Evolutionary conservation across 2,113 vertebrate genomes (phyloP).

Genomic region (Boleophthalmus pectinirostris): DNA sequence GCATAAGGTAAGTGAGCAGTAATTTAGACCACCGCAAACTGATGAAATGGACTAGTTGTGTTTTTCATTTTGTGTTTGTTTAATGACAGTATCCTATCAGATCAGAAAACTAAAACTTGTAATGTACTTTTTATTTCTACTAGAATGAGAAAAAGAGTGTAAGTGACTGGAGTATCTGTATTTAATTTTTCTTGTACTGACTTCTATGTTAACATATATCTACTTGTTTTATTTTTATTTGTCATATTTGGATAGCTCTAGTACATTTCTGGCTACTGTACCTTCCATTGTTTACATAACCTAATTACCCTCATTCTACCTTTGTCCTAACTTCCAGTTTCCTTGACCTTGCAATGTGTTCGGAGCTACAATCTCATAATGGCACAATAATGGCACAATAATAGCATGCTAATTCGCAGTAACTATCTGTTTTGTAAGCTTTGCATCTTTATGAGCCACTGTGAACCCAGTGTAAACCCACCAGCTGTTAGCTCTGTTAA

Average conservation of each 20-base stretch:
- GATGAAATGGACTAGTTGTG: too few species aligned
- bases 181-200: too few species aligned
- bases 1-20: too few species aligned
- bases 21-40: too few species aligned
- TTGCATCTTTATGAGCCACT: slow-evolving; percentile 10
- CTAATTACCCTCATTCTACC: background rate
- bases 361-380: slow-evolving; percentile 13
- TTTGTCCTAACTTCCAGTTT: slow-evolving; percentile 9
- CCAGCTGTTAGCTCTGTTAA: slow-evolving; percentile 49
- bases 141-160: too few species aligned
- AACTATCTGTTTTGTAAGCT: slow-evolving; percentile 24
- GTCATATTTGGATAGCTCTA: background rate
- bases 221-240: too few species aligned
- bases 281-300: background rate
- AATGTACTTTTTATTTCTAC: too few species aligned
- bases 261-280: background rate
- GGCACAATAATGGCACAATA: slow-evolving; percentile 31
- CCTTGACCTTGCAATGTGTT: slow-evolving; percentile 17
- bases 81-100: too few species aligned
- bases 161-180: too few species aligned
- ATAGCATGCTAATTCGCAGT: slow-evolving; percentile 15
- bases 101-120: too few species aligned
- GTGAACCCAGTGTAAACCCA: slow-evolving; percentile 46
- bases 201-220: too few species aligned
- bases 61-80: too few species aligned